phyloP scores from a whole-genome alignment of 30 jellyfish, hydroid and myxozoan genomes.

The Haliclystus octoradiatus region DNA sequence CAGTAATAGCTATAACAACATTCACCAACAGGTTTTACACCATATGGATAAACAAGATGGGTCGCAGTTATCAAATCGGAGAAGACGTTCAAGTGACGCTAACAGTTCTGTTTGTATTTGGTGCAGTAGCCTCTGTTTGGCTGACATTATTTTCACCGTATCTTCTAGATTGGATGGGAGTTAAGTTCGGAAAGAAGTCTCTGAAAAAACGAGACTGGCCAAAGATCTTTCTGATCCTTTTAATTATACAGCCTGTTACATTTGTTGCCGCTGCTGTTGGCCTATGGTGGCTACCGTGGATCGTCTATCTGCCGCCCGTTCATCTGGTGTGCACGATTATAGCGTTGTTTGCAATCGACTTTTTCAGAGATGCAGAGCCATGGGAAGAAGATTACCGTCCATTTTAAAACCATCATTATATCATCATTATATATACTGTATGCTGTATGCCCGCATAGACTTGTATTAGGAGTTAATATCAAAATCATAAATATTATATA shows the following conservation, averaged over 20 bases:
- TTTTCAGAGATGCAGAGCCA: constrained; percentile 75
- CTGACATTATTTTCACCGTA: constrained; percentile 70
- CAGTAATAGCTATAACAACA: too few species aligned
- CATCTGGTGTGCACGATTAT: constrained; percentile 62
- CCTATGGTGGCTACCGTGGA: constrained; percentile 87
- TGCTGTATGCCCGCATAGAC: constrained; percentile 7
- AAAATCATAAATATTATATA: too few species aligned
- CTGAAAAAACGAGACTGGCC: constrained; percentile 83
- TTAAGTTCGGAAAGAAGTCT: constrained; percentile 61
- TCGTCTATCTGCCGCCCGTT: constrained; percentile 83
- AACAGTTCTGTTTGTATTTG: constrained; percentile 52
- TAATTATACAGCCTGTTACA: constrained; percentile 82
- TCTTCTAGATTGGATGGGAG: constrained; percentile 88
- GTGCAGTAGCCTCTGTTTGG: constrained; percentile 88
- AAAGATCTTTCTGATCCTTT: constrained; percentile 49
- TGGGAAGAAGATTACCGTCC: constrained; percentile 81
- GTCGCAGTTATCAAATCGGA: too few species aligned
- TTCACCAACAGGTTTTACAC: too few species aligned
- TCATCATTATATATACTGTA: not conserved
- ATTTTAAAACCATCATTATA: too few species aligned
- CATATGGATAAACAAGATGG: too few species aligned
- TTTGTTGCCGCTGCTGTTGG: constrained; percentile 82
- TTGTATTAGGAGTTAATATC: constrained; percentile 6
- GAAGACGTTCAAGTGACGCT: constrained; percentile 84
- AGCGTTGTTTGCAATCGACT: constrained; percentile 85